phyloP scores from a whole-genome alignment of 92 coral and sea anemone genomes.

The Plumapathes pennacea region DNA sequence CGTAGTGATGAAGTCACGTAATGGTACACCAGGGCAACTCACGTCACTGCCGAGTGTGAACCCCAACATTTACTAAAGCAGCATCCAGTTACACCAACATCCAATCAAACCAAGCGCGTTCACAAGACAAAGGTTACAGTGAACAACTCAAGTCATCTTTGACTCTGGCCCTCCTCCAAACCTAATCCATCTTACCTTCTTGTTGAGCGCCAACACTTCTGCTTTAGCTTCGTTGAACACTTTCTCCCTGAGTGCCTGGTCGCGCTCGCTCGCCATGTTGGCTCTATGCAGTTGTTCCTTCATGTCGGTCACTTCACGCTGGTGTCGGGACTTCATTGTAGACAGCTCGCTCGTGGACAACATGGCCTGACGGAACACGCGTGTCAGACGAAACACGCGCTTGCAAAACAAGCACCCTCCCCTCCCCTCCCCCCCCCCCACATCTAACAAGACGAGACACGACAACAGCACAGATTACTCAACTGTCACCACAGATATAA shows the following conservation, averaged over 20 bases:
- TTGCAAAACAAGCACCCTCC: background rate
- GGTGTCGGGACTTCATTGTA: constrained; percentile 78
- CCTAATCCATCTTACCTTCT: constrained; percentile 66
- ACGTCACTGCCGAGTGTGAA: too few relatives aligned
- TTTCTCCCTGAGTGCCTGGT: constrained; percentile 92
- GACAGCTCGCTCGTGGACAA: constrained; percentile 83
- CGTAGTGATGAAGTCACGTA: too few relatives aligned
- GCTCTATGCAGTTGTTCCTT: constrained; percentile 93
- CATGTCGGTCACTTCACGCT: constrained; percentile 75
- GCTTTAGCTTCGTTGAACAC: constrained; percentile 95
- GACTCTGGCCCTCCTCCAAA: background rate
- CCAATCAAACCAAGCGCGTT: too few relatives aligned
- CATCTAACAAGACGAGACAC: too few relatives aligned
- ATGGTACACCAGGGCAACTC: too few relatives aligned
- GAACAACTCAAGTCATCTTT: too few relatives aligned
- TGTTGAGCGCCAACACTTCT: constrained; percentile 89
- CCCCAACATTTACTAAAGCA: too few relatives aligned
- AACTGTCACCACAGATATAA: too few relatives aligned
- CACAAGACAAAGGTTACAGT: too few relatives aligned
- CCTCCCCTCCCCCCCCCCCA: too few relatives aligned
- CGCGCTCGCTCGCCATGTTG: constrained; percentile 81
- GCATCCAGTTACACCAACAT: too few relatives aligned
- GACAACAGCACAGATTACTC: too few relatives aligned
- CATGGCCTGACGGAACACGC: constrained; percentile 63
- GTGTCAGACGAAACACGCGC: background rate